Base-by-base conservation (phyloP, 1,140 invertebrate species). In the Paraescarpia echinospica region DNA sequence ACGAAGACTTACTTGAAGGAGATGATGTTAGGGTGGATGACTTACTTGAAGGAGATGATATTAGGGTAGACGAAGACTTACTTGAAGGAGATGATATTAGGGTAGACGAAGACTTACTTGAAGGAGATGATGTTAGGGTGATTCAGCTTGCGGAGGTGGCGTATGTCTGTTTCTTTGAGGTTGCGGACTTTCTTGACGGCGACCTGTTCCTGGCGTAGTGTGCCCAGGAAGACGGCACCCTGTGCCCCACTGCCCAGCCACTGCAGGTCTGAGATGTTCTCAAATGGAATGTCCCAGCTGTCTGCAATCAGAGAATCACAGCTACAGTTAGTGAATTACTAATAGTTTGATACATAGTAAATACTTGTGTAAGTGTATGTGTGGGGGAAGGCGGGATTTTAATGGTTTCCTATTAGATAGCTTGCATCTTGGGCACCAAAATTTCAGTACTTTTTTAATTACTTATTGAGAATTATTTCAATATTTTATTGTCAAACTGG, bases 151-250 rank as follows among this genome's bases (percentile, higher is more conserved):
- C 98, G 96, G 35, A 99, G 96, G 96, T 99, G 98, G 94, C 97
- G 97, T 92, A 99, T 99, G 95, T 99, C 98, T 34, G 98, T 99
- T 96, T 99, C 99, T 95, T 98, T 98, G 94, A 98, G 97, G 94
- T 99, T 98, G 92, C 97, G 97, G n/a, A 99, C 98, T 96, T 99
- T 99, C 96, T 99, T 99, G 2, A 99, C 98, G 33, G 99, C 99
- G 5, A 99, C 98, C 94, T 96, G 95, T 8, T 96, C 95, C n/a
- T 95, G 94, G 88, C 96, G 95, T 2, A 99, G 96, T 94, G 97
- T 98, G 0, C 99, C 99, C 91, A 98, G 97, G 95, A 99, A 99
- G 1, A 99, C 99, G 0, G 98, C 98, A 33, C 99, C 99, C 96
- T 99, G 99, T 33, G 99, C 98, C 34, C 99, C 99, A 93, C 98